Conservation (phyloP, 1,140 invertebrate genomes). For the Diachasma alloeum region DNA sequence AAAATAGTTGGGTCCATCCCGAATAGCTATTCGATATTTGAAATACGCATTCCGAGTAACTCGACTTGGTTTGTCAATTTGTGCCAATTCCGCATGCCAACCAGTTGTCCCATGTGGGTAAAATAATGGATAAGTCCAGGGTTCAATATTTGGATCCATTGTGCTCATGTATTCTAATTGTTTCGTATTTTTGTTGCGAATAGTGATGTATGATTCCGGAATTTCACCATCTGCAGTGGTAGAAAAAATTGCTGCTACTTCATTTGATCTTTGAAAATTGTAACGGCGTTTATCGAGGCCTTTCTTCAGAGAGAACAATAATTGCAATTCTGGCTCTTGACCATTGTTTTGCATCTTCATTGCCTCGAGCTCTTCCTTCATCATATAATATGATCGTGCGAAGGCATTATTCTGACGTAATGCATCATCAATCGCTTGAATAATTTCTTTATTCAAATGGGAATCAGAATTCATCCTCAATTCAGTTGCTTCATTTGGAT, state of each 20-base stretch:
- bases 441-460: not conserved
- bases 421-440: not conserved
- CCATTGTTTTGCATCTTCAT: not conserved
- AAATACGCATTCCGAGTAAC: constrained; percentile 18
- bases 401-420: not conserved
- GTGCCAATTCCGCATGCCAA: constrained; percentile 12
- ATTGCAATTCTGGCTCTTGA: constrained; percentile 10
- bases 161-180: constrained; percentile 20
- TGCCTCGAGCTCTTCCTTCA: not conserved
- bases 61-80: not conserved
- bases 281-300: constrained; percentile 17
- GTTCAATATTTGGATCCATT: constrained; percentile 26
- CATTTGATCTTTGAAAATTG: constrained; percentile 23
- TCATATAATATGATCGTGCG: not conserved
- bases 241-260: constrained; percentile 26
- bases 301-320: constrained; percentile 19
- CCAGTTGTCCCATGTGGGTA: constrained; percentile 15
- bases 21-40: constrained; percentile 23
- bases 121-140: constrained; percentile 21
- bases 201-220: constrained; percentile 28
- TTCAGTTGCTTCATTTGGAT: not conserved
- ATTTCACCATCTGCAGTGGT: constrained; percentile 25
- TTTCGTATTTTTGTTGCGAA: constrained; percentile 16
- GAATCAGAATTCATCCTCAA: not conserved
- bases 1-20: constrained; percentile 12